These are phyloP conservation scores for Porites lobata DNA, from an alignment of 92 coral and sea anemone species.

Conservation along the genomic window DNA sequence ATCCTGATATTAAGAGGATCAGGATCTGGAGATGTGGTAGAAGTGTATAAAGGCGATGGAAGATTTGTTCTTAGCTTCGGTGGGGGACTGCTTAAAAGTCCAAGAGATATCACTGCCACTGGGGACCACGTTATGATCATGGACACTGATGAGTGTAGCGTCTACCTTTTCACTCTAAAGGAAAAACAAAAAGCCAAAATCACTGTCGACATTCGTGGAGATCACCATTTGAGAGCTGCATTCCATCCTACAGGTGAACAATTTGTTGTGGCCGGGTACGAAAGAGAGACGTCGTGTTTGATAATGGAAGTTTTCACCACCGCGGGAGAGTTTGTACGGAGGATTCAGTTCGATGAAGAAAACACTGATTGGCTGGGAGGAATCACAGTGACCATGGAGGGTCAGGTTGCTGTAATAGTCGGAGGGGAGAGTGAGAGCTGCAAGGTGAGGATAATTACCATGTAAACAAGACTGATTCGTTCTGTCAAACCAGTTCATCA, in stretches of 20 bases:
- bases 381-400: background rate
- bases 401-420: background rate
- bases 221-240: background rate
- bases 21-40: background rate
- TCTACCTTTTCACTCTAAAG: background rate
- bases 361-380: background rate
- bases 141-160: background rate
- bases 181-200: background rate
- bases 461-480: too few species aligned
- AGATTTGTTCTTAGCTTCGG: background rate
- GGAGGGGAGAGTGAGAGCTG: background rate
- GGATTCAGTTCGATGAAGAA: background rate
- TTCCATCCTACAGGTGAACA: slow-evolving; percentile 17
- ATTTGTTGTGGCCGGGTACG: background rate
- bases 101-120: background rate
- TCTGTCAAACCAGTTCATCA: too few species aligned
- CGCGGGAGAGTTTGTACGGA: background rate
- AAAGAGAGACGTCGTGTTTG: background rate
- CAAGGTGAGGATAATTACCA: background rate
- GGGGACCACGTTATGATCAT: background rate
- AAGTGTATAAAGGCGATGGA: background rate
- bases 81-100: background rate
- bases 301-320: background rate
- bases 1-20: background rate
- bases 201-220: too few species aligned